Evolutionary conservation across 2,888 invertebrate genomes (phyloP).

Genomic region (Minunthozetes semirufus): DNA sequence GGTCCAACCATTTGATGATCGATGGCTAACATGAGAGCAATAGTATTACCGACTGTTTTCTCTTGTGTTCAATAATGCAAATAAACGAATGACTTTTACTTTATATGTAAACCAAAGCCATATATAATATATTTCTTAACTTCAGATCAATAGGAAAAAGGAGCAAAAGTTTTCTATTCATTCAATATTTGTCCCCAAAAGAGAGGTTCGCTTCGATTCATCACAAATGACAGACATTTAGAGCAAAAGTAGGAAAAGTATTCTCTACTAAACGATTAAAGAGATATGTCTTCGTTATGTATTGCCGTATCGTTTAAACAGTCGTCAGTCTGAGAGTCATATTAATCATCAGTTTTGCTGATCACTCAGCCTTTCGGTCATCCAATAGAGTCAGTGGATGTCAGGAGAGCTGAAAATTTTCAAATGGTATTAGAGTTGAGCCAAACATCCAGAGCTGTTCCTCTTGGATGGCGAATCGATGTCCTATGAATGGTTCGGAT

Average conservation of each 20-base stretch:
- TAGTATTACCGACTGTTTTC: background rate
- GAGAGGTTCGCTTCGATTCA: constrained; percentile 15
- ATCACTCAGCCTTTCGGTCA: background rate
- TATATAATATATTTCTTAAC: too few relatives aligned
- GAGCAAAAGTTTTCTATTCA: background rate
- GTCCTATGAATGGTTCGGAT: background rate
- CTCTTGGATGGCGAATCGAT: background rate
- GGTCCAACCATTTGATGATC: constrained; percentile 6
- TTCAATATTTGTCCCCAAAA: background rate
- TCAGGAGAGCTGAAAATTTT: background rate
- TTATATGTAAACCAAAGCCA: background rate
- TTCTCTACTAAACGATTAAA: background rate
- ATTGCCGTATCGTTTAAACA: background rate
- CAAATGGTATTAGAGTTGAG: background rate
- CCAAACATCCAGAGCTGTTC: background rate
- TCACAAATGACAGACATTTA: constrained; percentile 5
- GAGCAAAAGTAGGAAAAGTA: background rate
- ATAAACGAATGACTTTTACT: background rate
- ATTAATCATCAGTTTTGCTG: background rate
- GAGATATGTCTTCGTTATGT: background rate
- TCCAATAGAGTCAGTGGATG: background rate
- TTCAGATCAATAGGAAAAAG: too few relatives aligned
- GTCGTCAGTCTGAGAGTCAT: background rate
- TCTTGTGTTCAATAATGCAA: constrained; percentile 13
- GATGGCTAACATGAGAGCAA: constrained; percentile 3